Evolutionary conservation across 1,140 invertebrate species (phyloP).

Genomic region (Drosophila pseudoananassae): DNA sequence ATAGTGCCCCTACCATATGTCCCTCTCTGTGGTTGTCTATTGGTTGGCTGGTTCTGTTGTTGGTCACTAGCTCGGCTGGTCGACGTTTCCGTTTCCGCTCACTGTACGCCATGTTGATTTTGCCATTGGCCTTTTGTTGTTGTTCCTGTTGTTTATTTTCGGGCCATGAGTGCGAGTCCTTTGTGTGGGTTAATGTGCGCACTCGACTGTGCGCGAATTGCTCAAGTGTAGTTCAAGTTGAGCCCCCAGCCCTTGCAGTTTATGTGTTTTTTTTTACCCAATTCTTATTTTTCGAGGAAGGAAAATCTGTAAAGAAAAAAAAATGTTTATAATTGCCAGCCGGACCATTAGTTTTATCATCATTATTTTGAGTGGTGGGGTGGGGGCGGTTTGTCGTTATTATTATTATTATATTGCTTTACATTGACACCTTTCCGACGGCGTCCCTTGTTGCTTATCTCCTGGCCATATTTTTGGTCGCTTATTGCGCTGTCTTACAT

Average conservation of each 20-base stretch:
- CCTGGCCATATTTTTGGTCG: slow-evolving; percentile 60
- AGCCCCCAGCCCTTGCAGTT: slow-evolving; percentile 28
- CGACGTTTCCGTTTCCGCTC: slow-evolving; percentile 78
- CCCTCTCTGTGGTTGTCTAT: slow-evolving; percentile 66
- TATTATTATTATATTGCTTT: slow-evolving; percentile 63
- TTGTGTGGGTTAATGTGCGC: slow-evolving; percentile 74
- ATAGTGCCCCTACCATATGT: neutral
- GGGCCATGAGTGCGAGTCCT: slow-evolving; percentile 15
- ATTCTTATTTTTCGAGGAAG: slow-evolving; percentile 34
- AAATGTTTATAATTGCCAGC: slow-evolving; percentile 69
- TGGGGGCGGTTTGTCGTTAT: slow-evolving; percentile 1
- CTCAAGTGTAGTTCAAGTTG: slow-evolving; percentile 79
- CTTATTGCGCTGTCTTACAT: slow-evolving; percentile 78
- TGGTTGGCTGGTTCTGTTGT: slow-evolving; percentile 50
- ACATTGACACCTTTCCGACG: slow-evolving; percentile 67
- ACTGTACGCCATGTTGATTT: slow-evolving; percentile 77
- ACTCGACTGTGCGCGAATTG: slow-evolving; percentile 80
- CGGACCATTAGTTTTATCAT: slow-evolving; percentile 76
- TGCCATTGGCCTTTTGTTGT: slow-evolving; percentile 52
- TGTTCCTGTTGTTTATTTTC: slow-evolving; percentile 47
- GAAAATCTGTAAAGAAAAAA: slow-evolving; percentile 28
- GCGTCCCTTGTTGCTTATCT: slow-evolving; percentile 62
- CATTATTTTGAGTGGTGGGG: slow-evolving; percentile 23
- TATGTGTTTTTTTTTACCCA: slow-evolving; percentile 44
- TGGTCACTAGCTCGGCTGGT: slow-evolving; percentile 47